Percentiles rank a stretch among this genome's conserved stretches.
phyloP scores from a whole-genome alignment of 2,888 invertebrate species.

The Pseudococcus viburni region DNA sequence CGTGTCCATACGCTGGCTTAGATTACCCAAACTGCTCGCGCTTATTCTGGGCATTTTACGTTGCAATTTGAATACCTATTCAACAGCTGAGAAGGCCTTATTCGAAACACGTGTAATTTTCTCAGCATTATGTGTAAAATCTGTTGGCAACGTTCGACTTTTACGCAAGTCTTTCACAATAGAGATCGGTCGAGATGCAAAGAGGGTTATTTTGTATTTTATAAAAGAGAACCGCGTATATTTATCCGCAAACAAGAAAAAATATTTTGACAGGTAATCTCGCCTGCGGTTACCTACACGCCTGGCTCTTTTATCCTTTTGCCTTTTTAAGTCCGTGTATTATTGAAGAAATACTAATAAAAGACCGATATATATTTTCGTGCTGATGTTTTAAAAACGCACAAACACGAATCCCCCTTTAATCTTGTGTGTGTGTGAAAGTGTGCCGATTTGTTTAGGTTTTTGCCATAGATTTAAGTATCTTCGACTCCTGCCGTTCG shows the following conservation, averaged over 20 bases:
- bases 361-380: conserved; percentile 9
- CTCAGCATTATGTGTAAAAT: conserved; percentile 3
- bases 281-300: conserved; percentile 64
- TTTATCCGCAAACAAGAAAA: conserved; percentile 63
- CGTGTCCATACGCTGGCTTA: not conserved
- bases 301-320: conserved; percentile 22
- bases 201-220: not conserved
- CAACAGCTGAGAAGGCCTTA: not conserved
- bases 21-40: not conserved
- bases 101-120: conserved; percentile 38
- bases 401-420: not conserved
- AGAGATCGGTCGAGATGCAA: not conserved
- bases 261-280: conserved; percentile 66
- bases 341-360: not conserved
- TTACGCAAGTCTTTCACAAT: conserved; percentile 42
- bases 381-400: conserved; percentile 25
- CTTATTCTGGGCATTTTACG: not conserved
- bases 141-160: not conserved
- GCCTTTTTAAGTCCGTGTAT: conserved; percentile 10
- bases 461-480: conserved; percentile 54
- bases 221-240: conserved; percentile 10
- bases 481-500: conserved; percentile 60
- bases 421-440: conserved; percentile 51
- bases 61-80: not conserved
- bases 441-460: conserved; percentile 61